These are phyloP conservation scores for Apantesis nais DNA, from an alignment of 2,888 invertebrate genomes.

Conservation along the genomic window DNA sequence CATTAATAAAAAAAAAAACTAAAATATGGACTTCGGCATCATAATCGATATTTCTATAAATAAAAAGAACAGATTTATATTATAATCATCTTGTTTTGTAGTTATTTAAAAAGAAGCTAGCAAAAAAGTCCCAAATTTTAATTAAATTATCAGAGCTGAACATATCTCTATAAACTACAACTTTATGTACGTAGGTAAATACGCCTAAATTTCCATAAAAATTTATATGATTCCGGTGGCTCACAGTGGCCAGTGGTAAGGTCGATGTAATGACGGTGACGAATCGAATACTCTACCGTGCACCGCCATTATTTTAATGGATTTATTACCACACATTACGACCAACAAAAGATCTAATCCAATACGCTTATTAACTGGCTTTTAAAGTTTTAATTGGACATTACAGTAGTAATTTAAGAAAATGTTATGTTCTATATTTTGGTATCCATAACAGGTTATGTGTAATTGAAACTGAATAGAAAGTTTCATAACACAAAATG, in stretches of 20 bases:
- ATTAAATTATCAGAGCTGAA: neutral
- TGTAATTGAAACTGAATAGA: conserved; percentile 34
- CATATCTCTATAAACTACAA: neutral
- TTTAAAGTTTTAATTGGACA: conserved; percentile 46
- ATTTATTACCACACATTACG: conserved; percentile 69
- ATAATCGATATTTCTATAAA: neutral
- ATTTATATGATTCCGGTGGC: conserved; percentile 61
- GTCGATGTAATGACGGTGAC: conserved; percentile 74
- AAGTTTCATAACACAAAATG: conserved; percentile 21
- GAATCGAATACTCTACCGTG: conserved; percentile 68
- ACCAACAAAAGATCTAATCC: conserved; percentile 68
- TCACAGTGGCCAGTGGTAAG: conserved; percentile 54
- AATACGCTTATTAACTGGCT: conserved; percentile 61
- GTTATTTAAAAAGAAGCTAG: neutral
- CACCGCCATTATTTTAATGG: conserved; percentile 74
- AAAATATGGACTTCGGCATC: neutral
- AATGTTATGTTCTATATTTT: conserved; percentile 29
- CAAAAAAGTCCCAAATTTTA: neutral
- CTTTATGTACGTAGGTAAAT: neutral
- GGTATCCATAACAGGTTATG: conserved; percentile 29
- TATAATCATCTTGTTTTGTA: neutral
- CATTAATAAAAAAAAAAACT: too few relatives aligned
- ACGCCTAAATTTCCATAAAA: conserved; percentile 3
- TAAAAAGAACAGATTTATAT: neutral
- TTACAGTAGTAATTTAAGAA: conserved; percentile 36